These are phyloP conservation scores for Hepsetus odoe DNA, from an alignment of 2,113 vertebrate species.

Conservation along the genomic window DNA sequence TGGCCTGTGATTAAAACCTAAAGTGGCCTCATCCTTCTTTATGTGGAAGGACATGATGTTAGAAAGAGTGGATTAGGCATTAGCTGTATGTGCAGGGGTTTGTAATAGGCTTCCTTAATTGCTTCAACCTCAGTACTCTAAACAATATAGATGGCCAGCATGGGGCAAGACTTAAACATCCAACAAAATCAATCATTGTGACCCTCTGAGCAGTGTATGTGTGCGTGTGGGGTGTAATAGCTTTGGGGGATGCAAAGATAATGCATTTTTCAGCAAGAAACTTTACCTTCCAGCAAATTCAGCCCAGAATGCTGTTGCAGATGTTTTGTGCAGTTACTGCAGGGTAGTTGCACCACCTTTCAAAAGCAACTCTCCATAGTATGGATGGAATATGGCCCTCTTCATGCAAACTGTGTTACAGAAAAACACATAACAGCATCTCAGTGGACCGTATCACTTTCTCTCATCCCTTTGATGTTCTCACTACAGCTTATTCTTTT, in stretches of 20 bases:
- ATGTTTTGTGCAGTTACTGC: neutral
- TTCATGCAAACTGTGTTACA: neutral
- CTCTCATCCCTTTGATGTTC: neutral
- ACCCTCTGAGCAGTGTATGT: neutral
- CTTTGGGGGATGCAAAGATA: neutral
- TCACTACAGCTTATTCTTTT: neutral
- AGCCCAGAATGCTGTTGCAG: neutral
- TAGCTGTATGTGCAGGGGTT: neutral
- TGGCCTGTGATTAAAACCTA: neutral
- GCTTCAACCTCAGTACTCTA: constrained; percentile 20
- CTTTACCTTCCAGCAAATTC: neutral
- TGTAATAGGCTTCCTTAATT: constrained; percentile 31
- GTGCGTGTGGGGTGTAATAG: neutral
- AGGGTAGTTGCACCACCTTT: neutral
- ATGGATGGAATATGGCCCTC: neutral
- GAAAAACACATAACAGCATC: neutral
- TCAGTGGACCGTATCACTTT: neutral
- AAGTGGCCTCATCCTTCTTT: neutral
- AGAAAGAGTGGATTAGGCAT: neutral
- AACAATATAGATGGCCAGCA: constrained; percentile 1
- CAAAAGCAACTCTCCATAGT: neutral
- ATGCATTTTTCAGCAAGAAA: neutral
- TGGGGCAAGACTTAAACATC: constrained; percentile 23
- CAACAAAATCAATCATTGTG: neutral
- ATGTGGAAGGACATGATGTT: neutral